Base-by-base conservation (phyloP, 2,888 invertebrate genomes). In the Colostygia pectinataria region DNA sequence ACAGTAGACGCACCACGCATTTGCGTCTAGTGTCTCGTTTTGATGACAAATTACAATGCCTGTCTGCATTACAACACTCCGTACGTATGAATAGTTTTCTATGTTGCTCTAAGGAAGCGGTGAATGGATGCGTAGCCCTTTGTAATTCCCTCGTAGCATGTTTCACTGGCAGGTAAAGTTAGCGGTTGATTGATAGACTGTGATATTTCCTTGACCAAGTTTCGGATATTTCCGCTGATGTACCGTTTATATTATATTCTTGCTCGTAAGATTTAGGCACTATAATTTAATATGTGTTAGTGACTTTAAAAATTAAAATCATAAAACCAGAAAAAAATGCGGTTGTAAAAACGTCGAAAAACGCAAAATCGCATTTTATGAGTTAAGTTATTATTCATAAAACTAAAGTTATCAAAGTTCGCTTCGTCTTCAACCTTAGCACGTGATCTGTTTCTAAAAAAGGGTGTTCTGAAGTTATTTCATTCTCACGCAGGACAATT, bases 21-120 rank as follows among this genome's bases (percentile, higher is more conserved):
- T 38, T 23, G 24, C 46, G 49, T 53, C 38, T 38, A 23, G 24
- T 51, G 51, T 53, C 38, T 47, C 36, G 42, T 48, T 55, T 49
- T 52, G 53, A 56, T 61, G 61, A 63, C 61, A 63, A 61, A 59
- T 63, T 57, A 61, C 56, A 61, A 61, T 57, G 53, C 31, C 39
- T 53, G 49, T 53, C 51, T 55, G 42, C 32, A 36, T 32, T 50
- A 55, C 55, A 50, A 48, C 27, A 55, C 55, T 55, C 29, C 36
- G 29, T 46, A 40, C 44, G 37, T 53, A 51, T 54, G 48, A 50
- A 60, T 51, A 51, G 47, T 47, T 31, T 32, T 39, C 43, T 52
- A 52, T 34, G 40, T 45, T 42, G 13, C 24, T 31, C 33, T 38
- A 38, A 41, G 54, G 37, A 49, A 53, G 41, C 52, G 46, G 27